These are phyloP conservation scores for Rutilus rutilus DNA, from an alignment of 2,113 vertebrate species.

Conservation along the genomic window DNA sequence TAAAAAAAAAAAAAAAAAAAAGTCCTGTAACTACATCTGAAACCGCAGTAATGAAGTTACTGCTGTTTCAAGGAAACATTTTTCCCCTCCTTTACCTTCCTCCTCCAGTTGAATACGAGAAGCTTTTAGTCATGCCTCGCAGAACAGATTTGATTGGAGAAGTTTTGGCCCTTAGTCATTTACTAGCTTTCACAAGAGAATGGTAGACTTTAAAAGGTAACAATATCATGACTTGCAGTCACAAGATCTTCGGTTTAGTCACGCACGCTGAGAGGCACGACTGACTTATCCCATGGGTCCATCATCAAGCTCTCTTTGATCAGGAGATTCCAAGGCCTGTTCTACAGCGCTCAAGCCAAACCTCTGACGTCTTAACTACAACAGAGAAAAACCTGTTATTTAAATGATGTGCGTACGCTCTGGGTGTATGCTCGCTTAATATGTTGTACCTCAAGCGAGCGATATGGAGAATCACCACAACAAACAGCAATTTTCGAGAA, in stretches of 20 bases:
- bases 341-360: constrained; percentile 30
- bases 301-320: constrained; percentile 48
- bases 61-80: background rate
- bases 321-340: constrained; percentile 38
- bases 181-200: constrained; percentile 50
- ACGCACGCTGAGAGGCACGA: constrained; percentile 45
- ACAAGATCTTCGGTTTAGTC: constrained; percentile 52
- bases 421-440: background rate
- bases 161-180: constrained; percentile 54
- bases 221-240: constrained; percentile 48
- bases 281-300: constrained; percentile 56
- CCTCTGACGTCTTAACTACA: constrained; percentile 18
- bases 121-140: constrained; percentile 55
- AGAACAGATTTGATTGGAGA: constrained; percentile 60
- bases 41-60: background rate
- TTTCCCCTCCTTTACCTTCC: background rate
- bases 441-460: constrained; percentile 5
- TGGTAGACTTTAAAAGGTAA: constrained; percentile 51
- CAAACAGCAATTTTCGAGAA: constrained; percentile 7
- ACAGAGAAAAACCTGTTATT: background rate
- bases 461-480: constrained; percentile 33
- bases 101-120: constrained; percentile 9
- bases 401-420: background rate
- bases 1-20: background rate
- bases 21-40: background rate